A percentile compares a stretch with the other conserved stretches of the same genome.
These are phyloP conservation scores for Butorides virescens DNA, from an alignment of 2,113 vertebrate species.

Conservation along the genomic window DNA sequence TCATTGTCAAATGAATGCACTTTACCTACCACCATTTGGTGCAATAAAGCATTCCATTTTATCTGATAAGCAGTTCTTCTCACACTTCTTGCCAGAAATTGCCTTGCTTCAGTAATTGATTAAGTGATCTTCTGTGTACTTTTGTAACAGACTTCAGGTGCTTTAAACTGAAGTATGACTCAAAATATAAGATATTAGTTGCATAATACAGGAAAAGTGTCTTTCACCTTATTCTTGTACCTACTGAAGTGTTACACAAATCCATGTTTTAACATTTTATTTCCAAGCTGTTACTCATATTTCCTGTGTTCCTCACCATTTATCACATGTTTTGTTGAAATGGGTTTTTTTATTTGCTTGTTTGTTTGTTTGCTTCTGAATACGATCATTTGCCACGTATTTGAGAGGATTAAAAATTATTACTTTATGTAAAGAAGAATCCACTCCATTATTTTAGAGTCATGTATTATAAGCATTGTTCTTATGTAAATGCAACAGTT, in stretches of 20 bases:
- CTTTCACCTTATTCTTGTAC: neutral
- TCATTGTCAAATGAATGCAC: neutral
- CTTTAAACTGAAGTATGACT: neutral
- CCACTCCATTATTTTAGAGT: neutral
- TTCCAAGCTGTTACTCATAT: neutral
- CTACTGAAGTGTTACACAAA: neutral
- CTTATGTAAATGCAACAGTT: neutral
- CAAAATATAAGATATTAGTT: neutral
- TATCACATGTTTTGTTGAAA: neutral
- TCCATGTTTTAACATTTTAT: neutral
- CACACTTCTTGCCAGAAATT: neutral
- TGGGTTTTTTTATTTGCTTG: neutral
- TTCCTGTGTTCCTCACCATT: neutral
- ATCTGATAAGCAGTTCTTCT: neutral
- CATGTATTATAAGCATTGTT: neutral
- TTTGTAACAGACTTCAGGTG: neutral
- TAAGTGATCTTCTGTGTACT: neutral
- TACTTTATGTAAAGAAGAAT: neutral
- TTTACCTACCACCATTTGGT: neutral
- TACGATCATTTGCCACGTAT: rapidly evolving
- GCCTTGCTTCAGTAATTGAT: neutral
- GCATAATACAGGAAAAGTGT: neutral
- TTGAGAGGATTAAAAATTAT: neutral
- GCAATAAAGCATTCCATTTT: neutral
- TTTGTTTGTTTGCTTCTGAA: neutral